phyloP scores from a whole-genome alignment of 1,140 invertebrate genomes.

The Onthophagus taurus region DNA sequence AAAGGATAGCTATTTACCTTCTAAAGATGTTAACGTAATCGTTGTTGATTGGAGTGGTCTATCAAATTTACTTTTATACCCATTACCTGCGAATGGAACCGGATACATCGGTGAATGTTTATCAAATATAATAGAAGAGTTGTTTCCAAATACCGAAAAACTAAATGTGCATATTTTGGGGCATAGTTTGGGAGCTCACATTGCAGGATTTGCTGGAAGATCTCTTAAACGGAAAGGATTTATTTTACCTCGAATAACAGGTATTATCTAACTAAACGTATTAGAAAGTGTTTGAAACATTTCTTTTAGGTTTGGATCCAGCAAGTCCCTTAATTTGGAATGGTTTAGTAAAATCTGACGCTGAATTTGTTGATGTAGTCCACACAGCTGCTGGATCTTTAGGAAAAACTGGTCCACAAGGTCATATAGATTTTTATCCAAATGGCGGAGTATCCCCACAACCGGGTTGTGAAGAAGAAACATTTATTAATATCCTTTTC shows the following conservation, averaged over 20 bases:
- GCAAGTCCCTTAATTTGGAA: conserved; percentile 62
- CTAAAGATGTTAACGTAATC: neutral
- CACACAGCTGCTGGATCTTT: conserved; percentile 57
- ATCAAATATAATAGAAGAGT: neutral
- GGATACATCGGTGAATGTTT: neutral
- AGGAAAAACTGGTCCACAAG: conserved; percentile 51
- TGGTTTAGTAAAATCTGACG: conserved; percentile 54
- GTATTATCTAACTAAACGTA: neutral
- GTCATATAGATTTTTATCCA: conserved; percentile 74
- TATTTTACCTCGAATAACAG: conserved; percentile 3
- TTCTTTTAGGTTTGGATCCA: conserved; percentile 55
- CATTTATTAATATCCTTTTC: conserved; percentile 6
- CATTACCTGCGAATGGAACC: conserved; percentile 1
- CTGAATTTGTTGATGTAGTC: conserved; percentile 66
- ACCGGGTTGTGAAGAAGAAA: conserved; percentile 52
- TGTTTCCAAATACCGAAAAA: neutral
- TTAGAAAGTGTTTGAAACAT: neutral
- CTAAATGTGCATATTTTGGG: conserved; percentile 3
- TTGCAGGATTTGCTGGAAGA: conserved; percentile 3
- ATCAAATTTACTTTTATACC: neutral
- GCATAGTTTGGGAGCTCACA: conserved; percentile 8
- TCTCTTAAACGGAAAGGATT: neutral
- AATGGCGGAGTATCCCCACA: conserved; percentile 65
- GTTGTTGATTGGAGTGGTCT: conserved; percentile 2
- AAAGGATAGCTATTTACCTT: neutral